These are phyloP conservation scores for Centropus bengalensis DNA, from an alignment of 2,113 vertebrate species.

Conservation along the genomic window DNA sequence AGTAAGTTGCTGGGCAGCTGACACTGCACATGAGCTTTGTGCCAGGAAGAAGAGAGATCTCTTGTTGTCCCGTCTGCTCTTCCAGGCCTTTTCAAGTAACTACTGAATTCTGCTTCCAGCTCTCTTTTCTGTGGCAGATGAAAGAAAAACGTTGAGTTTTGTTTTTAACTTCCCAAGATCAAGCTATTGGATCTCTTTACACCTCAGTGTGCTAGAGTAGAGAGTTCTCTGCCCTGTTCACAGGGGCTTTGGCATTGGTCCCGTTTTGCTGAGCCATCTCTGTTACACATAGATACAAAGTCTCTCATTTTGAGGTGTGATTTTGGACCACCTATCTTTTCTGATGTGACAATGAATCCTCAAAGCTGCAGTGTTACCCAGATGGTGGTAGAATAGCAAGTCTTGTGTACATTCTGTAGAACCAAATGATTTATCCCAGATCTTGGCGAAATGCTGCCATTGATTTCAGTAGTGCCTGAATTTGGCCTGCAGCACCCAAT, in stretches of 20 bases:
- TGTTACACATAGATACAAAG: not conserved
- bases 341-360: not conserved
- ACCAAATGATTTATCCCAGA: not conserved
- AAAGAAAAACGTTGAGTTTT: not conserved
- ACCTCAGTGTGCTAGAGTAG: not conserved
- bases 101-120: not conserved
- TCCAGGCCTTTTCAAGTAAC: not conserved
- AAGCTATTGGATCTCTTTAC: not conserved
- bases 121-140: not conserved
- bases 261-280: not conserved
- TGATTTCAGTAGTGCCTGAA: not conserved
- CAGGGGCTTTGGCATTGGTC: not conserved
- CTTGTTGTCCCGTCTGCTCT: not conserved
- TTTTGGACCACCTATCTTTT: not conserved
- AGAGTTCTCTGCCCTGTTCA: not conserved
- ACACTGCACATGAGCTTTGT: fast-evolving
- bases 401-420: not conserved
- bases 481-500: not conserved
- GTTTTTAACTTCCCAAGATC: not conserved
- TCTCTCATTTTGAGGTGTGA: not conserved
- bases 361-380: not conserved
- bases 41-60: not conserved
- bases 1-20: slow-evolving; percentile 65
- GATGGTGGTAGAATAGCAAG: not conserved
- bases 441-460: not conserved